phyloP scores from a whole-genome alignment of 53 echinoderm and acorn worm genomes.

The Holothuria leucospilota region DNA sequence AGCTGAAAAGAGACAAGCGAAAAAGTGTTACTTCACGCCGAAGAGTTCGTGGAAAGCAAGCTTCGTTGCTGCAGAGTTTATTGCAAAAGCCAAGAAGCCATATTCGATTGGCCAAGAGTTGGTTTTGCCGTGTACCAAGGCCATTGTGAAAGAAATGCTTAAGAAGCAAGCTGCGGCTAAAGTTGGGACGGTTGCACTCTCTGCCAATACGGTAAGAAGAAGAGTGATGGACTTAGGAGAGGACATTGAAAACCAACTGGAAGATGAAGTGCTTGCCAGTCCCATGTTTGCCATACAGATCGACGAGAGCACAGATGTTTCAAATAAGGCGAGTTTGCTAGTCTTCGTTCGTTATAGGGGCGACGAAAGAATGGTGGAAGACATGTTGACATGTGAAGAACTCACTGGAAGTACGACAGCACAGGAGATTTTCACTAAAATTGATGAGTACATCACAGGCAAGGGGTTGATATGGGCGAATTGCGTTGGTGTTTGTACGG shows the following conservation, averaged over 20 bases:
- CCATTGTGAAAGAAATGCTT: slow-evolving; percentile 16
- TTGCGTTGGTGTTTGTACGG: slow-evolving; percentile 44
- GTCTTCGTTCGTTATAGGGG: slow-evolving; percentile 27
- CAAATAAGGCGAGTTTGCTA: slow-evolving; percentile 32
- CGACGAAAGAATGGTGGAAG: slow-evolving; percentile 31
- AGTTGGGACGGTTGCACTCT: slow-evolving; percentile 5
- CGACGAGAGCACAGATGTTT: slow-evolving; percentile 28
- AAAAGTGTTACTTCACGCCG: slow-evolving; percentile 19
- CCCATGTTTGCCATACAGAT: slow-evolving; percentile 24
- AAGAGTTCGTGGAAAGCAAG: slow-evolving; percentile 35
- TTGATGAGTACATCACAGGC: slow-evolving; percentile 31
- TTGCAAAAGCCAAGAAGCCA: slow-evolving; percentile 47
- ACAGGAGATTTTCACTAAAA: slow-evolving; percentile 6
- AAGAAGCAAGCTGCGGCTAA: slow-evolving; percentile 24
- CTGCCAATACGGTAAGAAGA: slow-evolving; percentile 15
- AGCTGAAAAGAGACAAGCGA: slow-evolving; percentile 25
- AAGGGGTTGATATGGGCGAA: slow-evolving; percentile 6
- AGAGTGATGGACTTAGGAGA: slow-evolving; percentile 45
- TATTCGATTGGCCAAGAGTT: slow-evolving; percentile 32
- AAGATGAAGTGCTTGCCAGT: slow-evolving; percentile 11
- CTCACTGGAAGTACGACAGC: slow-evolving; percentile 18
- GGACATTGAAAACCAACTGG: slow-evolving; percentile 40
- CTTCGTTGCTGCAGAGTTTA: slow-evolving; percentile 40
- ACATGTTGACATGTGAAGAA: slow-evolving; percentile 41
- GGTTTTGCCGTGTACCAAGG: slow-evolving; percentile 45